phyloP scores from a whole-genome alignment of 2,113 vertebrate genomes.

The Odobenus rosmarus region DNA sequence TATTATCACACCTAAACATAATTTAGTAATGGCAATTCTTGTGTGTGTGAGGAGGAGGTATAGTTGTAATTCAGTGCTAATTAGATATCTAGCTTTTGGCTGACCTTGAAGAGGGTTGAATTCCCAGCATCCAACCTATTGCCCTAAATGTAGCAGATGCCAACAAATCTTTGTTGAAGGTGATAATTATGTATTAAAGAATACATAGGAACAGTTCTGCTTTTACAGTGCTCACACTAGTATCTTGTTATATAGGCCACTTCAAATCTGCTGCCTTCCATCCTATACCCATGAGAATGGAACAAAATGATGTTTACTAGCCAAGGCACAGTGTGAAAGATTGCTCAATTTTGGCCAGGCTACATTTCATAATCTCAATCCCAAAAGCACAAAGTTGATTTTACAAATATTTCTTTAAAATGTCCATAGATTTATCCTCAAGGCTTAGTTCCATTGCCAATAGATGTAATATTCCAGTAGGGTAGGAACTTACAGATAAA shows the following conservation, averaged over 20 bases:
- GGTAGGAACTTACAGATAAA: neutral
- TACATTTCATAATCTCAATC: neutral
- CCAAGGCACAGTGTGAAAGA: neutral
- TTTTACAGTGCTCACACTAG: neutral
- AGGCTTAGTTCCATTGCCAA: neutral
- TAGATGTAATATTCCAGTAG: neutral
- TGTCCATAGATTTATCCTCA: neutral
- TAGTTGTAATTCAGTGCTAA: neutral
- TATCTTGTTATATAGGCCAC: neutral
- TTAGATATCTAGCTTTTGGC: neutral
- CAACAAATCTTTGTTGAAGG: neutral
- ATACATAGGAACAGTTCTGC: neutral
- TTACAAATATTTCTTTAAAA: neutral
- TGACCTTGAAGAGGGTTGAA: neutral
- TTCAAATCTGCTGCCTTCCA: neutral
- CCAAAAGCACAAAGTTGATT: neutral
- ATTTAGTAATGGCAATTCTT: neutral
- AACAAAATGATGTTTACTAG: neutral
- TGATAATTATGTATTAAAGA: neutral
- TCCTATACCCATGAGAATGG: neutral
- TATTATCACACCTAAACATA: neutral
- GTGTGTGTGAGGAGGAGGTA: neutral
- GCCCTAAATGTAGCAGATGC: neutral
- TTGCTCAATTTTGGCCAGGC: neutral
- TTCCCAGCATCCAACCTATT: neutral